Evolutionary conservation across 2,113 vertebrate species (phyloP).

Genomic region (Rhabdomys dilectus): DNA sequence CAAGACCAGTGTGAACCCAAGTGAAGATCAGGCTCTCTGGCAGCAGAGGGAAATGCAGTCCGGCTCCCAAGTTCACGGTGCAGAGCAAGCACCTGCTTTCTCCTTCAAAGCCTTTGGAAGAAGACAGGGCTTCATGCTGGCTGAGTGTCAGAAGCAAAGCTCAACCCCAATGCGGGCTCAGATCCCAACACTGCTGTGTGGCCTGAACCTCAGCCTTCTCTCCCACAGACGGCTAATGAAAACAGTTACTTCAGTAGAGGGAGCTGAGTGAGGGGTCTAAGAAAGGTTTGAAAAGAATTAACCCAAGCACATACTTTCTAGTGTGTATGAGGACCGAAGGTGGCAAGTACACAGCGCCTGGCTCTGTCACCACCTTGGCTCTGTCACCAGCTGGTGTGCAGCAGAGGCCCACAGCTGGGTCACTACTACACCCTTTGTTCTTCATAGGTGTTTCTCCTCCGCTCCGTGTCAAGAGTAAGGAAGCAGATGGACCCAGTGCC

Average conservation of each 20-base stretch:
- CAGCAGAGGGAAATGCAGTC: background rate
- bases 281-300: background rate
- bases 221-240: background rate
- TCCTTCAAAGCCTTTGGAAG: too few relatives aligned
- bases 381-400: rapidly evolving
- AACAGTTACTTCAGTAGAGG: background rate
- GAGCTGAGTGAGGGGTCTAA: background rate
- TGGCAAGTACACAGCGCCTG: rapidly evolving
- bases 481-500: rapidly evolving
- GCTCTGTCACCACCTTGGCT: rapidly evolving
- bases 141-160: too few relatives aligned
- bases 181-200: background rate
- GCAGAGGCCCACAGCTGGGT: background rate
- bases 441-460: rapidly evolving
- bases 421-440: rapidly evolving
- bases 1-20: rapidly evolving
- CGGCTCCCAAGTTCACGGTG: background rate
- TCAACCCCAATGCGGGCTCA: background rate
- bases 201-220: background rate
- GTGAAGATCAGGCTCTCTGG: background rate
- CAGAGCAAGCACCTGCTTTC: rapidly evolving
- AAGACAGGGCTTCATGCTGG: too few relatives aligned
- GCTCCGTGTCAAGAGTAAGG: background rate
- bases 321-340: background rate
- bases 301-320: background rate